Evolutionary conservation across 2,113 vertebrate species (phyloP), one percentile per base, ranked within the genome.

Genomic region (Heloderma charlesbogerti): DNA sequence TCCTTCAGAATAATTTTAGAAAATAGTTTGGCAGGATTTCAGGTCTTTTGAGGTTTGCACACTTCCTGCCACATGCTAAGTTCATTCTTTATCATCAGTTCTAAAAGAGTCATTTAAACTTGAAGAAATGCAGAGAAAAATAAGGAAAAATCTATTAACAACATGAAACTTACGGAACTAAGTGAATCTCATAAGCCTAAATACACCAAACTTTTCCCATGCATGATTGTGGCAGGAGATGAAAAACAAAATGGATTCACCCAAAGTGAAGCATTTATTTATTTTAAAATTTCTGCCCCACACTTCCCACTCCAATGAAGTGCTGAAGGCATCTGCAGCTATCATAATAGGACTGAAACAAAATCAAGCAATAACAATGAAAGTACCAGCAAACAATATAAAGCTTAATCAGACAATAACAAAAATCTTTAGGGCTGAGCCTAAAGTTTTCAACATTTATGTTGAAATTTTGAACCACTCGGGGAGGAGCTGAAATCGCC

Each of bases 51-150:
- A 92, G 54, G 22, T 91, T 88, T 93, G 69, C 22, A 78, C 31
- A 57, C 77, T 93, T 93, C 93, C 87, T 92, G 86, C 80, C 5
- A 91, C 74, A 88, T 90, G 88, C 43, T 72, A 89, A 66, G 89
- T 89, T 67, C 63, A n/a, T 78, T 93, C 45, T 94, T 92, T 84
- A 89, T 81, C 63, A 31, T 87, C 20, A 88, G 8, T 1, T 86
- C 94, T 91, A 90, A 94, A 94, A 84, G 3, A 6, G 2, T 1
- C 90, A 72, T 87, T 40, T 92, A 92, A 91, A 16, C 82, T 1
- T 45, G 89, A 91, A 78, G 51, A 89, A 86, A 90, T 40, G n/a
- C 90, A n/a, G 57, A 80, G 34, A 72, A 45, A 80, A 90, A 89
- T 93, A 81, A 51, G 29, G 15, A n/a, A 22, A 91, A 15, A 60